A percentile compares a stretch with the other conserved stretches of the same genome.
Evolutionary conservation across 2,113 vertebrate species (phyloP).

Genomic region (Apodemus speciosus): DNA sequence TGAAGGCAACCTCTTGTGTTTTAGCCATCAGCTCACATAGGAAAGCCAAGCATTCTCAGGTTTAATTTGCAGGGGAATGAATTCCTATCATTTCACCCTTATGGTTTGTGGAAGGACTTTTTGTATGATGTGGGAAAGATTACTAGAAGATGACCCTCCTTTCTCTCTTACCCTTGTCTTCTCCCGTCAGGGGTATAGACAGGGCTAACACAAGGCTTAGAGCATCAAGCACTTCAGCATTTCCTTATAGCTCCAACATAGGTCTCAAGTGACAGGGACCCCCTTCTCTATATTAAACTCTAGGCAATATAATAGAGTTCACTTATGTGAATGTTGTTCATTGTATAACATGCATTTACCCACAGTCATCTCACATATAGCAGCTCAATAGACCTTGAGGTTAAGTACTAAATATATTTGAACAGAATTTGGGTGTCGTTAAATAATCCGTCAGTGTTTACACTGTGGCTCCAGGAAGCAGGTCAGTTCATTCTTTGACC

Average conservation of each 20-base stretch:
- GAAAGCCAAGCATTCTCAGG: conserved; percentile 46
- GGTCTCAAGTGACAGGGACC: background rate
- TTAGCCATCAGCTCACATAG: background rate
- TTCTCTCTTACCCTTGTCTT: background rate
- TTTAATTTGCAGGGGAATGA: conserved; percentile 17
- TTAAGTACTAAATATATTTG: conserved; percentile 21
- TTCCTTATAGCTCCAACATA: background rate
- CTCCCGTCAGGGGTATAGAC: background rate
- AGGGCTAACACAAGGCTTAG: background rate
- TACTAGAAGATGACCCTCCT: background rate
- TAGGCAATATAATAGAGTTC: conserved; percentile 15
- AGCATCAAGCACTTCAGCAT: background rate
- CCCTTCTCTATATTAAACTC: conserved; percentile 7
- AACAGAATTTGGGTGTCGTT: conserved; percentile 16
- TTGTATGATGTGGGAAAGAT: background rate
- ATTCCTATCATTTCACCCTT: conserved; percentile 10
- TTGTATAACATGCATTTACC: conserved; percentile 5
- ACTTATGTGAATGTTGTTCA: background rate
- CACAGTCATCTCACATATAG: background rate
- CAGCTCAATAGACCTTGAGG: conserved; percentile 24
- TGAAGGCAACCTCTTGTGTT: background rate
- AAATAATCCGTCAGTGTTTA: conserved; percentile 10
- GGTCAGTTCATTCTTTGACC: conserved; percentile 2
- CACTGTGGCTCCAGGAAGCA: conserved; percentile 1
- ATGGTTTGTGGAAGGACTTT: conserved; percentile 30